Evolutionary conservation across 2,888 invertebrate genomes (phyloP), one percentile per base, ranked within the genome.

Genomic region (Pammene fasciana): DNA sequence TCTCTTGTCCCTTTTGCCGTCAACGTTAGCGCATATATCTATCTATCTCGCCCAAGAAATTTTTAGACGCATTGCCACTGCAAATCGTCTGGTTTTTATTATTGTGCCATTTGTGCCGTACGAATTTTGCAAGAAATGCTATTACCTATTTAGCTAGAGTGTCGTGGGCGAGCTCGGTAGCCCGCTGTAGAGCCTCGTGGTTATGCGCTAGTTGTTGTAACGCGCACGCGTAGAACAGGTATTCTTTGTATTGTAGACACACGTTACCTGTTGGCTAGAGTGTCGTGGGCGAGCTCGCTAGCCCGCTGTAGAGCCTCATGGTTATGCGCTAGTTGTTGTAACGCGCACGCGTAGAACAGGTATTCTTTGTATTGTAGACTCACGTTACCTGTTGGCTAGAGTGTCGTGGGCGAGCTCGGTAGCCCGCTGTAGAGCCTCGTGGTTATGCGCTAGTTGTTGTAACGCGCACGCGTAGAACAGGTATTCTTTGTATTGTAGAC

Each of bases 401-500:
- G 93, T 93, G 65, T 96, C 96, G 74, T 95, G 95, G 0, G 96
- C 95, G 73, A 94, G 94, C 78, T 97, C 97, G 54, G 96, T 88
- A 64, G 95, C 94, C 16, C 96, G 89, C 84, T 97, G 96, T 72
- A 96, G 78, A 43, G 95, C 93, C 82, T 97, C 96, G 75, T 96
- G 95, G 79, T 96, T 95, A 77, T 65, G 68, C 1, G 68, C 57
- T 16, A 97, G 94, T 72, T 94, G 94, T 84, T 96, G 95, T 64
- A 97, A 84, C 0, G 97, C 95, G 36, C 94, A 94, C 0, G 96
- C 95, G 82, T 95, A 97, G 82, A 96, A 96, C 68, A 96, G 85
- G 85, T 97, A 97, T 85, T 97, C 97, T 81, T 97, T 97, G 65
- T n/a, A n/a, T n/a, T n/a, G n/a, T n/a, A n/a, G n/a, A n/a, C n/a